These are phyloP conservation scores for Grammomys dolichurus DNA, from an alignment of 2,113 vertebrate species.

Conservation along the genomic window DNA sequence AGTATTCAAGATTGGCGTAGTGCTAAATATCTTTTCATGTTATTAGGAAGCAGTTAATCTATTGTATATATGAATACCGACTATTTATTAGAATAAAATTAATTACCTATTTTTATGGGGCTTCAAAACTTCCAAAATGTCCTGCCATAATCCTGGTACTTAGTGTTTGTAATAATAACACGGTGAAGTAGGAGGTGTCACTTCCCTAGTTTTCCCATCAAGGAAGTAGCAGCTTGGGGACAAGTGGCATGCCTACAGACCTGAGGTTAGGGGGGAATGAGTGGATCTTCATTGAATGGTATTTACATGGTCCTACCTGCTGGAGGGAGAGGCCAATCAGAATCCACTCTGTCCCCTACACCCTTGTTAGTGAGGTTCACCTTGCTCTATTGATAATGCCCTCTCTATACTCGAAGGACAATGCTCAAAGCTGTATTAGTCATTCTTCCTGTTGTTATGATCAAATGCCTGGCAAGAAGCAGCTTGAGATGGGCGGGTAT, in stretches of 20 bases:
- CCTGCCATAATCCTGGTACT: not conserved
- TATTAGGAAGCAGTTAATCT: conserved; percentile 20
- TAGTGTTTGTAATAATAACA: not conserved
- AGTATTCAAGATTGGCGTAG: not conserved
- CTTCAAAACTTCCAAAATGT: not conserved
- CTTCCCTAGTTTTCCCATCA: not conserved
- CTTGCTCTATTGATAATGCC: not conserved
- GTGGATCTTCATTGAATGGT: not conserved
- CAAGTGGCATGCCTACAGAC: too few relatives aligned
- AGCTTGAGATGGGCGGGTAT: not conserved
- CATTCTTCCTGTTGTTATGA: not conserved
- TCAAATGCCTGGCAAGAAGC: not conserved
- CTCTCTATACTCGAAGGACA: too few relatives aligned
- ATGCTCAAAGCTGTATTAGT: not conserved
- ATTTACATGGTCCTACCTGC: too few relatives aligned
- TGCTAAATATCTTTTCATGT: not conserved
- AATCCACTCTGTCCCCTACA: not conserved
- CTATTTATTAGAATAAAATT: conserved; percentile 2
- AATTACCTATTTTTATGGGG: not conserved
- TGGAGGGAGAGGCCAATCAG: not conserved
- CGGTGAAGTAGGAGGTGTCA: not conserved
- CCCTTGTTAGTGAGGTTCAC: not conserved
- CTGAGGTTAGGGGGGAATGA: not conserved
- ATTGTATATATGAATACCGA: not conserved
- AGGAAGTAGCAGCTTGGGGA: not conserved